These are phyloP conservation scores for Notoglanidium macrostoma DNA, from an alignment of 2,797 vertebrate species.

Conservation along the genomic window DNA sequence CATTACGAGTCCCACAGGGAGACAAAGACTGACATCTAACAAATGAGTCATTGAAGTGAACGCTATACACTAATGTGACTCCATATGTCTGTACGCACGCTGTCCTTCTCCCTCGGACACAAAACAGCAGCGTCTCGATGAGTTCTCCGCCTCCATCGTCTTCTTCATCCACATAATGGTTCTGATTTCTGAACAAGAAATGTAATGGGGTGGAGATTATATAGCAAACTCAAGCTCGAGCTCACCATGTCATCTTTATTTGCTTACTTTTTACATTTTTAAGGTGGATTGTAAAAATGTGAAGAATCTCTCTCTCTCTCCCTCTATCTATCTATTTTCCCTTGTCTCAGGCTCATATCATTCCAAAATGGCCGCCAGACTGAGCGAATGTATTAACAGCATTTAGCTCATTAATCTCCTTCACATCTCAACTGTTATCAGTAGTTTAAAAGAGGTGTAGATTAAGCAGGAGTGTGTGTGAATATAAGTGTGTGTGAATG, in stretches of 20 bases:
- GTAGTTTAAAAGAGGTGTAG: slow-evolving; percentile 9
- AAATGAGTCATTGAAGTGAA: neutral
- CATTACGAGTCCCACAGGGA: slow-evolving; percentile 8
- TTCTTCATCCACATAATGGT: neutral
- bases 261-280: no score
- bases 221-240: neutral
- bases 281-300: no score
- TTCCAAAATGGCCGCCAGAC: neutral
- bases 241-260: neutral
- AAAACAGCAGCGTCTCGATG: neutral
- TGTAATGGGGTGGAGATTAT: neutral
- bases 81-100: neutral
- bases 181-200: neutral
- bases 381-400: neutral
- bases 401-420: slow-evolving; percentile 14
- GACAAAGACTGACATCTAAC: slow-evolving; percentile 7
- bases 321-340: neutral
- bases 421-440: neutral
- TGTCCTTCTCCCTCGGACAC: neutral
- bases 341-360: neutral
- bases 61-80: neutral
- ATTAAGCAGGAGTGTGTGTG: slow-evolving; percentile 16
- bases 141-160: neutral
- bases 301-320: neutral
- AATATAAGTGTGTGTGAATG: slow-evolving; percentile 48